Base-by-base conservation (phyloP, 1,140 invertebrate species). In the Popillia japonica region DNA sequence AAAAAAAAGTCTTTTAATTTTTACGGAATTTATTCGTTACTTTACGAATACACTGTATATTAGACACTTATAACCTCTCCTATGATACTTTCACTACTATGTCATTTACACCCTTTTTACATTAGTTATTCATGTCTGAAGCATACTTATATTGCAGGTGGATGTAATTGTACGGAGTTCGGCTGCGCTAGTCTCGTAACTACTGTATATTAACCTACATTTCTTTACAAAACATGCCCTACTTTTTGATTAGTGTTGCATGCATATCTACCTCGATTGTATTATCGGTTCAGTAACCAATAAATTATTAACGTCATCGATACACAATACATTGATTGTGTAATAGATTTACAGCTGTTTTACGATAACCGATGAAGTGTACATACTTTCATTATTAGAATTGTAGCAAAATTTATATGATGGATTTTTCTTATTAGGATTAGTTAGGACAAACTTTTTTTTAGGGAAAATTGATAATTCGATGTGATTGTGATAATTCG, bases 121-220 rank as follows among this genome's bases (percentile, higher is more conserved):
- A 48, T 17, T 48, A 48, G 10, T 48, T 48, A 10, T 48, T 48
- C 44, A 14, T 48, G 10, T 10, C 44, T 48, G 6, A 10, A 14
- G 10, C n/a, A 14, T 14, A 17, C 44, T 48, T 14, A 48, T 10
- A 48, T 48, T 17, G 10, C 10, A 17, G 20, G 61, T 68, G 8
- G 27, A 23, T 68, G 11, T 68, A 8, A 34, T 11, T 27, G 17
- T 68, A 27, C 22, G 8, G 61, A 34, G 22, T 68, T 48, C 6
- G 48, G 48, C 17, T 55, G 7, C 48, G 48, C 17, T 55, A 55
- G 17, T 14, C 17, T 17, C 48, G 17, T 55, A 55, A 55, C 48
- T 17, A 55, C 17, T 7, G 48, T 55, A n/a, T 55, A 55, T 55
- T 55, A 55, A 55, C 48, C 48, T 55, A 55, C 48, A 55, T 55